A percentile compares a stretch with the other conserved stretches of the same genome.
Conservation (phyloP, 2,888 invertebrate genomes). For the Drosophila merina region DNA sequence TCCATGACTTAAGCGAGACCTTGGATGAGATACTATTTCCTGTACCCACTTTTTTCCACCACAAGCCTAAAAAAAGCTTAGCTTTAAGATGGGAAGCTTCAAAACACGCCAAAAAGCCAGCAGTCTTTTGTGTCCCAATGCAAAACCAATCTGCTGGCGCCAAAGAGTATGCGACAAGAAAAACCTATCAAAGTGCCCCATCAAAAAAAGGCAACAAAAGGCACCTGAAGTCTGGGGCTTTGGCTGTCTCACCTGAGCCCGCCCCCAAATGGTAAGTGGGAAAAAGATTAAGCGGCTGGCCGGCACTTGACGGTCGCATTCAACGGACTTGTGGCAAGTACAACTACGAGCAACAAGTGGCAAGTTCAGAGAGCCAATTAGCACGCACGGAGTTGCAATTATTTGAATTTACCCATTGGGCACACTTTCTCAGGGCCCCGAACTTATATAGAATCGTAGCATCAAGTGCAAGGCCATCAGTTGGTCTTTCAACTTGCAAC, state of each 20-base stretch:
- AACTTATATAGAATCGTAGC: slow-evolving; percentile 61
- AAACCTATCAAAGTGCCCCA: slow-evolving; percentile 2
- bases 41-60: not conserved
- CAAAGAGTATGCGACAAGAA: slow-evolving; percentile 20
- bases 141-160: slow-evolving; percentile 1
- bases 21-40: too few species aligned
- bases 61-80: slow-evolving; percentile 23
- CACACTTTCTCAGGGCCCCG: slow-evolving; percentile 61
- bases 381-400: slow-evolving; percentile 63
- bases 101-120: slow-evolving; percentile 15
- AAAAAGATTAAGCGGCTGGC: slow-evolving; percentile 14
- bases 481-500: slow-evolving; percentile 35
- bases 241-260: not conserved
- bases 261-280: slow-evolving; percentile 4
- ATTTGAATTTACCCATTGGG: slow-evolving; percentile 53
- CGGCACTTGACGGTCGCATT: slow-evolving; percentile 1
- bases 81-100: not conserved
- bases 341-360: slow-evolving; percentile 25
- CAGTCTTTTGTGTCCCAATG: slow-evolving; percentile 1
- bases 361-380: slow-evolving; percentile 53
- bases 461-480: slow-evolving; percentile 54
- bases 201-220: not conserved
- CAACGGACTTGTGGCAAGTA: slow-evolving; percentile 8
- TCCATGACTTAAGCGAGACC: too few species aligned
- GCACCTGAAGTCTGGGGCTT: not conserved